These are phyloP conservation scores for Rhopalosiphum padi DNA, from an alignment of 1,140 invertebrate genomes.

Conservation along the genomic window DNA sequence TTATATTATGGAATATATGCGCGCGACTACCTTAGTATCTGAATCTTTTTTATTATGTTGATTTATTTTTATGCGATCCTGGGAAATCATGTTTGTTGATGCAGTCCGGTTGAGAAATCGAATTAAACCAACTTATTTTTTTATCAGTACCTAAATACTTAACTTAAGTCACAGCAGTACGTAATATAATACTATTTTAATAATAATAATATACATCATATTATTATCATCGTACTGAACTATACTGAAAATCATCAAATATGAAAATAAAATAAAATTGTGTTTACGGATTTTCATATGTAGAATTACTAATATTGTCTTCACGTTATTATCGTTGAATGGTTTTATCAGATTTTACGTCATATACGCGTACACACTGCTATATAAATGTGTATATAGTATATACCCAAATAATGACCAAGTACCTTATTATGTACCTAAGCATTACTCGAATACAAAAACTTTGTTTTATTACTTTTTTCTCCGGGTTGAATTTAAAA, in stretches of 20 bases:
- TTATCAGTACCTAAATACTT: too few species aligned
- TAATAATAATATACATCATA: too few species aligned
- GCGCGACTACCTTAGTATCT: too few species aligned
- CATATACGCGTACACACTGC: neutral
- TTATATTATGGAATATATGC: neutral
- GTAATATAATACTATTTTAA: too few species aligned
- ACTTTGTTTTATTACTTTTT: slow-evolving; percentile 31
- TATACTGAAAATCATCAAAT: too few species aligned
- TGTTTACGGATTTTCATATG: neutral
- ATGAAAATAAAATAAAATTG: too few species aligned
- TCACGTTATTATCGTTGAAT: neutral
- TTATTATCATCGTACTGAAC: too few species aligned
- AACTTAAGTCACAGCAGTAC: too few species aligned
- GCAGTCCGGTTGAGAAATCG: neutral
- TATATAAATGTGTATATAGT: neutral
- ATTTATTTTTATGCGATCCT: neutral
- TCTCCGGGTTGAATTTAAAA: neutral
- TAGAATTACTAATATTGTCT: neutral
- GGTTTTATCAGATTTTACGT: neutral
- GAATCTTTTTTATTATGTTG: neutral
- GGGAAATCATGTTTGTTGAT: neutral
- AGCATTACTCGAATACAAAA: neutral
- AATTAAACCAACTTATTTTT: neutral
- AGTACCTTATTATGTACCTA: neutral
- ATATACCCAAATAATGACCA: neutral